Evolutionary conservation across 2,797 vertebrate species (phyloP), one percentile per base, ranked within the genome.

Genomic region (Peromyscus nudipes): DNA sequence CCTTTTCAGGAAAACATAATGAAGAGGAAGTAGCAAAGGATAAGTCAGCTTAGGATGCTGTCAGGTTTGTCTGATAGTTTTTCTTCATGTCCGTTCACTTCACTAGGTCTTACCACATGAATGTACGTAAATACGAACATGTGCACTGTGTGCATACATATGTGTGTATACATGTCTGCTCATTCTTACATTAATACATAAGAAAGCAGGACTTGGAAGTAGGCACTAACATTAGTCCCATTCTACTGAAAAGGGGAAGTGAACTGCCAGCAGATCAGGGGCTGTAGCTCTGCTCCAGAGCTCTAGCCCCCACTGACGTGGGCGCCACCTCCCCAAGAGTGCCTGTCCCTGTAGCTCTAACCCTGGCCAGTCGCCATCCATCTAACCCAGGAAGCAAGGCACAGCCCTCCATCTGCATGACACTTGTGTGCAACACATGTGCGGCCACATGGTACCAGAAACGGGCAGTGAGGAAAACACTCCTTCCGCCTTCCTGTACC

Each of bases 281-380:
- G 19, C 19, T 14, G 1, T 43, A 60, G 37, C 23, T 86, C 21
- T 0, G 21, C 13, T 43, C 49, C 88, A 31, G 73, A 40, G 10
- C 34, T 3, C 12, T 43, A 27, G 23, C 40, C 64, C n/a, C 29
- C 23, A 40, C 27, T 16, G 0, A 64, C 9, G 21, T 11, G 8
- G 12, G 4, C 4, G 0, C 13, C 6, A 25, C 65, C n/a, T 65
- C 23, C 29, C 2, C 0, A 49, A 17, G 17, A n/a, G 3, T 2
- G 0, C 0, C 7, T 6, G 1, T 23, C 21, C 4, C 25, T 16
- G 9, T 34, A 82, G 92, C 82, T 57, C 55, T 91, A 1, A 37
- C 55, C 43, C 64, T n/a, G 19, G 64, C 31, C 6, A 23, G 46
- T 69, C 1, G 21, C 21, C 64, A 27, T 69, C 43, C 34, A 43